phyloP scores from a whole-genome alignment of 2,797 vertebrate genomes.

The Distichodus sexfasciatus region DNA sequence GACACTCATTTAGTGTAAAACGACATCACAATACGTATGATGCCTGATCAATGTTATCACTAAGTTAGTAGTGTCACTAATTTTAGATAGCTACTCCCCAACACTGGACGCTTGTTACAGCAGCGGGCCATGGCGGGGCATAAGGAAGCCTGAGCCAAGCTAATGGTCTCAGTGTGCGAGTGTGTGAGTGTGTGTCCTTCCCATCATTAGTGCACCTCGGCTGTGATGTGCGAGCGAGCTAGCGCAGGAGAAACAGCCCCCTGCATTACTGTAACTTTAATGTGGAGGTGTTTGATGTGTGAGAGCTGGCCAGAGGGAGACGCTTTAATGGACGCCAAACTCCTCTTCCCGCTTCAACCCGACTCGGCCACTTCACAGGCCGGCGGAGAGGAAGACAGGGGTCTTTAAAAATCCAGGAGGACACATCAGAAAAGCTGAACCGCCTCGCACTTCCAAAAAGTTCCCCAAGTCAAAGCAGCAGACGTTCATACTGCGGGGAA shows the following conservation, averaged over 20 bases:
- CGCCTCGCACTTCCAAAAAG: constrained; percentile 29
- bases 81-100: too few relatives aligned
- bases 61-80: too few relatives aligned
- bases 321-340: constrained; percentile 41
- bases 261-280: constrained; percentile 52
- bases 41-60: too few relatives aligned
- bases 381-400: constrained; percentile 16
- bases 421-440: constrained; percentile 6
- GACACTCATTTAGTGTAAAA: too few relatives aligned
- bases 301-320: constrained; percentile 42
- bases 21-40: too few relatives aligned
- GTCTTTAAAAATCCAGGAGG: background rate
- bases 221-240: constrained; percentile 44
- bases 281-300: constrained; percentile 48
- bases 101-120: too few relatives aligned
- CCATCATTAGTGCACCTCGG: constrained; percentile 45
- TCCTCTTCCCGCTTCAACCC: constrained; percentile 29
- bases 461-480: too few relatives aligned
- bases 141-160: constrained; percentile 26
- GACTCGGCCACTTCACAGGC: constrained; percentile 28
- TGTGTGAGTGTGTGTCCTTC: constrained; percentile 28
- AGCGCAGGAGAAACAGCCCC: constrained; percentile 40
- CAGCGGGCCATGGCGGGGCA: constrained; percentile 21
- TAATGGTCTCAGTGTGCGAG: constrained; percentile 40
- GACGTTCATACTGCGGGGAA: too few relatives aligned